These are phyloP conservation scores for Alfaro cultratus DNA, from an alignment of 2,797 vertebrate species.

Conservation along the genomic window DNA sequence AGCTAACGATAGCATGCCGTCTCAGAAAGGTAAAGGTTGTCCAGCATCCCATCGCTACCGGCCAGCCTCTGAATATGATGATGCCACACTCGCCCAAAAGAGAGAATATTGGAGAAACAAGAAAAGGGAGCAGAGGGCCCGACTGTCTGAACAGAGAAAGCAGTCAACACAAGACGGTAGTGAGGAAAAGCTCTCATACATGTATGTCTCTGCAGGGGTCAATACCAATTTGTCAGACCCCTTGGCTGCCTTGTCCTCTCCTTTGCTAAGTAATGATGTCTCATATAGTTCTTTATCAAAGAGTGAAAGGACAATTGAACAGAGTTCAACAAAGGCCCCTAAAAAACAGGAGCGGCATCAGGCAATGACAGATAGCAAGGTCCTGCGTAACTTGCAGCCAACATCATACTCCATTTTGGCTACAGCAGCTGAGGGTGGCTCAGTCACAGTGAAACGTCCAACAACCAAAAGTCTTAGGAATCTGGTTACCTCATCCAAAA, in stretches of 20 bases:
- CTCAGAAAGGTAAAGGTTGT: conserved; percentile 67
- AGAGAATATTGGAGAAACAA: conserved; percentile 85
- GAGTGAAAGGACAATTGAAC: conserved; percentile 6
- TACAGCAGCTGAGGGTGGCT: conserved; percentile 30
- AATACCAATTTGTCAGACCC: conserved; percentile 26
- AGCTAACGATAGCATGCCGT: conserved; percentile 67
- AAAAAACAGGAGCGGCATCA: conserved; percentile 64
- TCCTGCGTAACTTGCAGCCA: conserved; percentile 49
- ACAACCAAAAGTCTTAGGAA: conserved; percentile 36
- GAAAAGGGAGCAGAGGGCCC: conserved; percentile 84
- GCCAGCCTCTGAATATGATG: conserved; percentile 76
- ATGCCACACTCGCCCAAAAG: conserved; percentile 78
- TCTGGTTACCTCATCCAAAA: conserved; percentile 49
- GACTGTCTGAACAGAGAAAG: conserved; percentile 57
- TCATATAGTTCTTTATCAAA: conserved; percentile 35
- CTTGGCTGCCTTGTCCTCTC: conserved; percentile 25
- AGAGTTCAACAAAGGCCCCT: conserved; percentile 9
- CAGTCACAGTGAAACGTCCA: conserved; percentile 33
- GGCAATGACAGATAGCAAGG: conserved; percentile 55
- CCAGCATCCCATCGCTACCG: conserved; percentile 69
- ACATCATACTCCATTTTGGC: conserved; percentile 36
- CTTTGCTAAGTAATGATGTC: conserved; percentile 48
- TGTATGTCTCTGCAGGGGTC: background rate
- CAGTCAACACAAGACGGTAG: conserved; percentile 6
- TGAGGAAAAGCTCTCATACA: conserved; percentile 12